phyloP scores from a whole-genome alignment of 2,888 invertebrate genomes.

The Scaptomyza cyrtandrae region DNA sequence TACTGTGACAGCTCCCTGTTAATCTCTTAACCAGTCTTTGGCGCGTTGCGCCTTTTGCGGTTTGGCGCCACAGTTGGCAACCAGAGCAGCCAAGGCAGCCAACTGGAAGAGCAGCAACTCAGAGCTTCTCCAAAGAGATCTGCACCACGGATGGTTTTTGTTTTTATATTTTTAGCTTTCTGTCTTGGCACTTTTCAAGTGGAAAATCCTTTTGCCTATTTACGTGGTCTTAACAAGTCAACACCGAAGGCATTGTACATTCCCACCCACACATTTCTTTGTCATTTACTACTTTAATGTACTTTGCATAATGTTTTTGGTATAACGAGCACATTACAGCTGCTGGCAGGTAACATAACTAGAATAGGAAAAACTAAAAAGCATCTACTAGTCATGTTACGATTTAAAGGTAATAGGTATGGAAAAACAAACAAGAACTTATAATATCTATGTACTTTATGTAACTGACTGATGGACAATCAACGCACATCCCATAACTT shows the following conservation, averaged over 20 bases:
- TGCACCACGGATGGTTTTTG: slow-evolving; percentile 17
- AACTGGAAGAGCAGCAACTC: slow-evolving; percentile 60
- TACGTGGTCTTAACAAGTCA: slow-evolving; percentile 67
- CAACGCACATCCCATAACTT: not conserved
- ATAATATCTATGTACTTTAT: too few relatives aligned
- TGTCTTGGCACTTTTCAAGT: slow-evolving; percentile 77
- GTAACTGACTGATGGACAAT: not conserved
- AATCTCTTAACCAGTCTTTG: slow-evolving; percentile 70
- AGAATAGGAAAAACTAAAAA: not conserved
- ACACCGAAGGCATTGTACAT: slow-evolving; percentile 49
- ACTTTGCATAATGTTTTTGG: slow-evolving; percentile 8
- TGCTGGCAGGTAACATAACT: not conserved
- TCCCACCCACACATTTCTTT: slow-evolving; percentile 17
- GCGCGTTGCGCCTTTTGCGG: slow-evolving; percentile 71
- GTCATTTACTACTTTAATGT: slow-evolving; percentile 50
- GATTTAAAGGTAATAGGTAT: not conserved
- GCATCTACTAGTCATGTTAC: not conserved
- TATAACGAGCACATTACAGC: slow-evolving; percentile 2
- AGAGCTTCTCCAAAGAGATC: slow-evolving; percentile 22
- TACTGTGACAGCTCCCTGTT: slow-evolving; percentile 49
- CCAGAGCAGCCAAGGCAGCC: slow-evolving; percentile 65
- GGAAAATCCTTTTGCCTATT: slow-evolving; percentile 80
- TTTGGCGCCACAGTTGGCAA: slow-evolving; percentile 67
- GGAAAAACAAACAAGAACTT: too few relatives aligned
- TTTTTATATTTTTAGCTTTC: slow-evolving; percentile 24